These are phyloP conservation scores for Enhydra lutris DNA, from an alignment of 2,113 vertebrate species.

Conservation along the genomic window DNA sequence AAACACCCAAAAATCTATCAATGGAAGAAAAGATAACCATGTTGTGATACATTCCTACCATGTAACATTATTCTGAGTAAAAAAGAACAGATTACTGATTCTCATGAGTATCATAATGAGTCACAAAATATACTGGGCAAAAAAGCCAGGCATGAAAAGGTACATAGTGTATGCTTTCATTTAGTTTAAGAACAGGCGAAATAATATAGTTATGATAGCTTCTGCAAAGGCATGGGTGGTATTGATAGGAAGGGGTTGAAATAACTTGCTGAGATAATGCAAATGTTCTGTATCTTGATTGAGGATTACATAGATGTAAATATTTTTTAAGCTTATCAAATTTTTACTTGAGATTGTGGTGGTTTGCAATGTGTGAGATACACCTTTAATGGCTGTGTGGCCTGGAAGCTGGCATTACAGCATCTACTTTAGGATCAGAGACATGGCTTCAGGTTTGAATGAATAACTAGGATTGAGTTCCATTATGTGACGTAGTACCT, in stretches of 20 bases:
- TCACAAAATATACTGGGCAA: not conserved
- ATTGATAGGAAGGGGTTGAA: not conserved
- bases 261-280: not conserved
- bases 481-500: not conserved
- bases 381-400: not conserved
- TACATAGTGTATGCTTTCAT: not conserved
- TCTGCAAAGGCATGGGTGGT: not conserved
- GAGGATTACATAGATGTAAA: not conserved
- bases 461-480: not conserved
- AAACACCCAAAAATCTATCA: not conserved
- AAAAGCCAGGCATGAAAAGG: not conserved
- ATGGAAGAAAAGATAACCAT: not conserved
- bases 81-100: not conserved
- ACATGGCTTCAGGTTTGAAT: not conserved
- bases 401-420: not conserved
- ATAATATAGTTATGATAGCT: not conserved
- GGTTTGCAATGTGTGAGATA: not conserved
- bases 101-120: not conserved
- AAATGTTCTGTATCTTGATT: not conserved
- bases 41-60: not conserved
- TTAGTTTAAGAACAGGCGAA: not conserved
- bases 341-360: not conserved
- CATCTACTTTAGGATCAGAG: not conserved
- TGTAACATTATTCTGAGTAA: not conserved
- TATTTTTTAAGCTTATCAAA: constrained; percentile 16